Conservation (phyloP, 2,113 vertebrate species). For the Microcebus lehilahytsara region DNA sequence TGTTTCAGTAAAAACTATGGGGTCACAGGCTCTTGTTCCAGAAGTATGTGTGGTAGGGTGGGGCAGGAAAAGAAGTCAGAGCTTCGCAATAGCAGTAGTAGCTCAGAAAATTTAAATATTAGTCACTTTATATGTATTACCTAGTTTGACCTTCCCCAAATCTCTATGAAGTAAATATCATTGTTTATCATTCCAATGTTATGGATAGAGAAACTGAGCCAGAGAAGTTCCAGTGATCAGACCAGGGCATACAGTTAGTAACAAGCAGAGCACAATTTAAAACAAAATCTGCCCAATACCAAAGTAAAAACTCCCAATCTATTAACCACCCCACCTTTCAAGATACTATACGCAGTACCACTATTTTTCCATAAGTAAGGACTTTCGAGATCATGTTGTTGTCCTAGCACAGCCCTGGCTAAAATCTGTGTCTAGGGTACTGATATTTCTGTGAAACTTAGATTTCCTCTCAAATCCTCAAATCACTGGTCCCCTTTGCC, state of each 20-base stretch:
- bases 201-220: neutral
- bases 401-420: neutral
- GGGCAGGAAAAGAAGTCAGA: rapidly evolving
- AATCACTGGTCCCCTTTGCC: neutral
- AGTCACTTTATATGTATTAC: neutral
- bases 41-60: rapidly evolving
- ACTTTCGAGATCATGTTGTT: neutral
- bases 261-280: neutral
- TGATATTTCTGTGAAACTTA: neutral
- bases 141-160: neutral
- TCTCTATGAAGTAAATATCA: neutral
- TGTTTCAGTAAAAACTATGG: neutral
- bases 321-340: neutral
- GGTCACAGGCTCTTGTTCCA: neutral
- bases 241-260: neutral
- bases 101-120: neutral
- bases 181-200: neutral
- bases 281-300: neutral
- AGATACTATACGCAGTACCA: neutral
- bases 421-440: neutral
- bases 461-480: neutral
- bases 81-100: rapidly evolving
- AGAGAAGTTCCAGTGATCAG: neutral
- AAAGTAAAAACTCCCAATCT: neutral
- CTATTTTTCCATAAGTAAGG: neutral